Evolutionary conservation across 2,888 invertebrate species (phyloP).

Genomic region (Hirtodrosophila confusa): DNA sequence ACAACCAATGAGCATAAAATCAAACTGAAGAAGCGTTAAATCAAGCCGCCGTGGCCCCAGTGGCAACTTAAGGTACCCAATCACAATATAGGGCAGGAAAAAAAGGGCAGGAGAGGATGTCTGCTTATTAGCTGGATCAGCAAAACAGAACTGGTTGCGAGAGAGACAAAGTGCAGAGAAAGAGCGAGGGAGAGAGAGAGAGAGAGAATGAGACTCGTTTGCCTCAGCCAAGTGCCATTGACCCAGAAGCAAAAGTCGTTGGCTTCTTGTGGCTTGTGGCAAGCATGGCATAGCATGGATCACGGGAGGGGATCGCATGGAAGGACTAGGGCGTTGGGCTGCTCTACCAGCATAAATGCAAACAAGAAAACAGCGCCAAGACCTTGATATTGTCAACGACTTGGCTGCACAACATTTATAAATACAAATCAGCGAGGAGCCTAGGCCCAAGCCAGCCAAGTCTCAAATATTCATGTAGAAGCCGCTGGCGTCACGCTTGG

Average conservation of each 20-base stretch:
- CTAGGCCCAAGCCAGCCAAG: conserved; percentile 7
- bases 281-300: conserved; percentile 11
- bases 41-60: conserved; percentile 37
- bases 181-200: conserved; percentile 8
- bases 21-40: conserved; percentile 47
- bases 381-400: conserved; percentile 77
- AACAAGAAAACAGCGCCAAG: conserved; percentile 43
- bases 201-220: conserved; percentile 4
- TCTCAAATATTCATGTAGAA: conserved; percentile 1
- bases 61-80: conserved; percentile 16
- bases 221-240: conserved; percentile 63
- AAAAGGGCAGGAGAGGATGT: conserved; percentile 27
- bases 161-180: background rate
- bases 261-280: conserved; percentile 49
- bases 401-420: conserved; percentile 47
- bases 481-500: conserved; percentile 49
- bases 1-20: conserved; percentile 48
- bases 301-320: conserved; percentile 1
- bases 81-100: conserved; percentile 53
- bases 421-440: conserved; percentile 46
- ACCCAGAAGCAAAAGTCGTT: conserved; percentile 72
- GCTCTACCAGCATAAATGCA: conserved; percentile 21
- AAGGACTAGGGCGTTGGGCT: conserved; percentile 42
- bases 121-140: conserved; percentile 60
- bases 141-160: conserved; percentile 48